These are phyloP conservation scores for Centropristis striata DNA, from an alignment of 2,113 vertebrate genomes.

Conservation along the genomic window DNA sequence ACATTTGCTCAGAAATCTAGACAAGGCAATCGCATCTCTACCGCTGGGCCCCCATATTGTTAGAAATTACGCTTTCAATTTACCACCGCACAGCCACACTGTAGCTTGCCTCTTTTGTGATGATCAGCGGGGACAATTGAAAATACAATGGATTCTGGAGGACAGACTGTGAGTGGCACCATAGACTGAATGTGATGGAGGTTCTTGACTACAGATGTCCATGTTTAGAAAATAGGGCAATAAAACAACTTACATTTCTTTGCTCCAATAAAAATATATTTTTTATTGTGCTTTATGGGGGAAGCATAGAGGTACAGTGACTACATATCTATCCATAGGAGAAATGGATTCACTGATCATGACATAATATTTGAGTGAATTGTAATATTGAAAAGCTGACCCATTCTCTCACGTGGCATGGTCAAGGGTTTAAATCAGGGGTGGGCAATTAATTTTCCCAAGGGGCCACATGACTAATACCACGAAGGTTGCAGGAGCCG, in stretches of 20 bases:
- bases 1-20: slow-evolving; percentile 80
- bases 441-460: too few relatives aligned
- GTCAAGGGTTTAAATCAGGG: too few relatives aligned
- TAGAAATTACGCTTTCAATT: slow-evolving; percentile 87
- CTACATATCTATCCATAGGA: not conserved
- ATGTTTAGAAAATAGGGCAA: slow-evolving; percentile 13
- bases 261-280: not conserved
- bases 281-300: not conserved
- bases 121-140: slow-evolving; percentile 77
- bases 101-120: slow-evolving; percentile 72
- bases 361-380: not conserved
- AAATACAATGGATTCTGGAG: slow-evolving; percentile 73
- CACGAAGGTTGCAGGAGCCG: too few relatives aligned
- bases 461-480: too few relatives aligned
- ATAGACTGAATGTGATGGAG: slow-evolving; percentile 31
- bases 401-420: too few relatives aligned
- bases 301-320: not conserved
- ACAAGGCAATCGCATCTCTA: slow-evolving; percentile 77
- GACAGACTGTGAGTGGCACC: slow-evolving; percentile 36
- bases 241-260: slow-evolving; percentile 12
- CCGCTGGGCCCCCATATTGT: slow-evolving; percentile 80
- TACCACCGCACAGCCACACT: slow-evolving; percentile 60
- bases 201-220: slow-evolving; percentile 13
- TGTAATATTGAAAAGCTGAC: not conserved
- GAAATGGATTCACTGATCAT: not conserved